These are phyloP conservation scores for Elephas maximus DNA, from an alignment of 2,113 vertebrate species.

Conservation along the genomic window DNA sequence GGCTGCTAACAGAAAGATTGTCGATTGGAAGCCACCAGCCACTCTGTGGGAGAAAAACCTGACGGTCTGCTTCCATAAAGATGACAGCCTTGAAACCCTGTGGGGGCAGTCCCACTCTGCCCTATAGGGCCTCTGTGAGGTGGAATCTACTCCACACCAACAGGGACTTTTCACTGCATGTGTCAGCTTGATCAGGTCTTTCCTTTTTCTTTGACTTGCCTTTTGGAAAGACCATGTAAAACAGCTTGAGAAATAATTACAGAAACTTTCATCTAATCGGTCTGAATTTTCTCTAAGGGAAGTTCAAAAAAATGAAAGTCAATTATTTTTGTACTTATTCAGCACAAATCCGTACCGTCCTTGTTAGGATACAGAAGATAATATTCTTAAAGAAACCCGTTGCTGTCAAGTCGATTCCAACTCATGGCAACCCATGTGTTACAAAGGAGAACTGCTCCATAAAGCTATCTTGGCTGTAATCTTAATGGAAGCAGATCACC, in stretches of 20 bases:
- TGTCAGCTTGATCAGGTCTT: not conserved
- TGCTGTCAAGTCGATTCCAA: not conserved
- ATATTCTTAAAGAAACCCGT: not conserved
- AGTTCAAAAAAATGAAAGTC: constrained; percentile 57
- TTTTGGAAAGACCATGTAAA: constrained; percentile 58
- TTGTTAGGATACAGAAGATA: constrained; percentile 31
- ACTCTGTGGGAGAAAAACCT: not conserved
- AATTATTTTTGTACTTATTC: constrained; percentile 53
- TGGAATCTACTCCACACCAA: not conserved
- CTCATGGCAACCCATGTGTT: not conserved
- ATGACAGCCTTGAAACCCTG: not conserved
- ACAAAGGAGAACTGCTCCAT: not conserved
- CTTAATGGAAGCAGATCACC: not conserved
- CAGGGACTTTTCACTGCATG: not conserved
- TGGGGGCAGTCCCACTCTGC: not conserved
- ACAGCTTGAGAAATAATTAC: constrained; percentile 63
- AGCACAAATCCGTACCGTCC: constrained; percentile 14
- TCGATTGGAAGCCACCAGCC: not conserved
- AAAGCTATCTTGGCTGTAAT: not conserved
- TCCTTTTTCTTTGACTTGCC: not conserved
- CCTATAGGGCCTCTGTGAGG: not conserved
- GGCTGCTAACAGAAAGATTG: no score
- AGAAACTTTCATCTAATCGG: constrained; percentile 57
- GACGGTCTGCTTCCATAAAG: not conserved
- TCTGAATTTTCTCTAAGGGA: constrained; percentile 55